Conservation (phyloP, 37 sponge, comb jelly and placozoan genomes). For the Oscarella lobularis region DNA sequence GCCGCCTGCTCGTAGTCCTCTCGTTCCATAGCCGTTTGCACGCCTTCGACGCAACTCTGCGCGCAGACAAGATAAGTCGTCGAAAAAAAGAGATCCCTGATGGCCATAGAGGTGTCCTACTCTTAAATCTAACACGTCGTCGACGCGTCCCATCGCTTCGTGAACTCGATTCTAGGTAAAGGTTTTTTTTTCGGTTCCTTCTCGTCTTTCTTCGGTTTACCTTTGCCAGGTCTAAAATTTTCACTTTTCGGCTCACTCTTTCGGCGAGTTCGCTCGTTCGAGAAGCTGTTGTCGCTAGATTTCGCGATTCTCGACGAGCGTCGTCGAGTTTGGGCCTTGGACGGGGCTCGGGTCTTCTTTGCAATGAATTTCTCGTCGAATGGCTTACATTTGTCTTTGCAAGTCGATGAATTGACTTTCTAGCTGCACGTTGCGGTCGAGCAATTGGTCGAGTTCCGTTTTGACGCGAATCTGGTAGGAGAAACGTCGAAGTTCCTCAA, state of each 20-base stretch:
- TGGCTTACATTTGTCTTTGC: no score
- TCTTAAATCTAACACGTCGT: slow-evolving; percentile 80
- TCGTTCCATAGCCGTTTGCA: slow-evolving; percentile 41
- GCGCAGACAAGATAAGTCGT: slow-evolving; percentile 6
- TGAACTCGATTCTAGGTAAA: slow-evolving; percentile 52
- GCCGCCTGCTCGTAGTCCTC: slow-evolving; percentile 74
- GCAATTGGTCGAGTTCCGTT: no score
- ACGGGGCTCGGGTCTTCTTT: no score
- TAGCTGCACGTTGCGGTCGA: no score
- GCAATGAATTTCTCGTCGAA: no score
- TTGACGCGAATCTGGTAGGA: no score
- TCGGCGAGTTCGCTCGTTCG: slow-evolving; percentile 43
- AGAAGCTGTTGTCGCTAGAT: not conserved
- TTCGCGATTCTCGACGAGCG: not conserved
- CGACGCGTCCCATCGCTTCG: slow-evolving; percentile 71
- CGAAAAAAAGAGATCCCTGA: not conserved
- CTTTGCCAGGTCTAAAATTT: slow-evolving; percentile 65
- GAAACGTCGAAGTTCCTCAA: no score
- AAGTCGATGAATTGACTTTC: no score
- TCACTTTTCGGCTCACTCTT: slow-evolving; percentile 74
- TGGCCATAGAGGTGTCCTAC: not conserved
- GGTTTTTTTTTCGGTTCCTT: not conserved
- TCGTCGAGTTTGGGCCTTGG: not conserved
- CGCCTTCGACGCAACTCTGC: slow-evolving; percentile 86
- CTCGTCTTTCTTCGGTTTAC: slow-evolving; percentile 7